Conservation (phyloP, 2,113 vertebrate species). For the Mesocricetus auratus region DNA sequence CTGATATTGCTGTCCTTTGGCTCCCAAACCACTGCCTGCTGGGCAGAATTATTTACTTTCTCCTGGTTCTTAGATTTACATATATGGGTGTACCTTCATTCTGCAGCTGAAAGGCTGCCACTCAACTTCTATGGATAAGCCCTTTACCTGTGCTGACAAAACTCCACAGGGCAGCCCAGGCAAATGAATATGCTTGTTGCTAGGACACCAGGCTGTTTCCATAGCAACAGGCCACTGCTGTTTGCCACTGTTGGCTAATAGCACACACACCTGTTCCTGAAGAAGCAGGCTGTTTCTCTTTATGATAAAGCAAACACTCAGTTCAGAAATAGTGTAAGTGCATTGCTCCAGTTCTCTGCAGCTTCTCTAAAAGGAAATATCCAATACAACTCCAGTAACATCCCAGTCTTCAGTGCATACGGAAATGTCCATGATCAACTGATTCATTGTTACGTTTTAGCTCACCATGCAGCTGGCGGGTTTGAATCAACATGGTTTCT, state of each 20-base stretch:
- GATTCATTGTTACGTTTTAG: not conserved
- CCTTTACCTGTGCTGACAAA: constrained; percentile 75
- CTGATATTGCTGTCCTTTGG: constrained; percentile 11
- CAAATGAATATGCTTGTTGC: constrained; percentile 67
- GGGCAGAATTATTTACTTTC: not conserved
- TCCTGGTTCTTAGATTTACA: constrained; percentile 19
- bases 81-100: not conserved
- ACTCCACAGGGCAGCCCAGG: constrained; percentile 34
- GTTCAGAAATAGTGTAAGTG: constrained; percentile 25
- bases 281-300: constrained; percentile 62
- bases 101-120: constrained; percentile 34
- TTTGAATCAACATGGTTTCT: constrained; percentile 31
- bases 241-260: constrained; percentile 62
- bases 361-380: constrained; percentile 41
- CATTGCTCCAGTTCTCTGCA: not conserved
- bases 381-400: constrained; percentile 9
- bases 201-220: constrained; percentile 72
- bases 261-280: constrained; percentile 64
- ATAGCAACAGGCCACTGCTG: constrained; percentile 41
- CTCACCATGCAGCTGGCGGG: not conserved
- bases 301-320: constrained; percentile 59
- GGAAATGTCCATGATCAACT: not conserved
- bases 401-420: not conserved
- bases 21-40: constrained; percentile 5
- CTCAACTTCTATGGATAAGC: constrained; percentile 26